phyloP scores from a whole-genome alignment of 2,888 invertebrate species.

The Omphaloscelis lunosa region DNA sequence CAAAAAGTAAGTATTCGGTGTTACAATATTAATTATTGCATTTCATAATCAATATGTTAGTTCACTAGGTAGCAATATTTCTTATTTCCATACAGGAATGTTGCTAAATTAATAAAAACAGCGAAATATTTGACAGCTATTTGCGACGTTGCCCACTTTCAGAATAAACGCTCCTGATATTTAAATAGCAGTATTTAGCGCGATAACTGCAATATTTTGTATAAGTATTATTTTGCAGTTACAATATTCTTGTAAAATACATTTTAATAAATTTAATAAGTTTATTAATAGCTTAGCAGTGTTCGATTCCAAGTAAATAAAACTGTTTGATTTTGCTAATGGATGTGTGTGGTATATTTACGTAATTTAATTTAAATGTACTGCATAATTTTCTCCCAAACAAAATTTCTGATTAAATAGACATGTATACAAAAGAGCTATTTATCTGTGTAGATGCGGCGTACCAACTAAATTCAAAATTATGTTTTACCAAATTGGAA shows the following conservation, averaged over 20 bases:
- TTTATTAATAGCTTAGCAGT: neutral
- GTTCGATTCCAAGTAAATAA: neutral
- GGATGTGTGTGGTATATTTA: neutral
- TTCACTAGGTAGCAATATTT: no score
- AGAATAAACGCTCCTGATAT: no score
- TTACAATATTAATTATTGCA: no score
- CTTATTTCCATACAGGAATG: no score
- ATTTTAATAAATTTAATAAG: neutral
- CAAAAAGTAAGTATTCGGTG: no score
- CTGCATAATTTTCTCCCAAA: neutral
- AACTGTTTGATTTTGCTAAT: neutral
- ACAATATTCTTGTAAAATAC: neutral
- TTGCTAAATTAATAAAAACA: no score
- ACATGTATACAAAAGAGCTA: neutral
- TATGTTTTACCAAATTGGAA: neutral
- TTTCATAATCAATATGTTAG: no score
- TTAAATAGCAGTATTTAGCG: no score
- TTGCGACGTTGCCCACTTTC: no score
- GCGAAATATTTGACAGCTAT: no score
- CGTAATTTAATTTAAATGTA: neutral
- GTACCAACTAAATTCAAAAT: slow-evolving; percentile 1
- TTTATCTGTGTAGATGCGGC: neutral
- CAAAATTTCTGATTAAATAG: neutral
- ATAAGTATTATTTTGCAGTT: neutral
- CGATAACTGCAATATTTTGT: neutral